Conservation (phyloP, 2,797 vertebrate genomes). For the Urosaurus nigricauda region DNA sequence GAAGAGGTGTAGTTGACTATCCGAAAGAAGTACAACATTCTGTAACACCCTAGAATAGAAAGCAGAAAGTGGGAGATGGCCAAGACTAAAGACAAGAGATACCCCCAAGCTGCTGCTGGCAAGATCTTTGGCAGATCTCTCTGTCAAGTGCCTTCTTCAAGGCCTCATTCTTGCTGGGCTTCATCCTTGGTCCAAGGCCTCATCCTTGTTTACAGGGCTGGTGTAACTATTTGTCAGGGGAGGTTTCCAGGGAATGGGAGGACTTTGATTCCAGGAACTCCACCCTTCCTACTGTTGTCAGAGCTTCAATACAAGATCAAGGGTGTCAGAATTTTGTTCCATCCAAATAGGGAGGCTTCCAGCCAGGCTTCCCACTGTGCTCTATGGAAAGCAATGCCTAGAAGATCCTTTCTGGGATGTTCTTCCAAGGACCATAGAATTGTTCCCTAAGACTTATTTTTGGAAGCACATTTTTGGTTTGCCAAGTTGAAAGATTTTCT, state of each 20-base stretch:
- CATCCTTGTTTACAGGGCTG: neutral
- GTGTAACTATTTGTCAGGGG: neutral
- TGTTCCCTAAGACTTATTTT: neutral
- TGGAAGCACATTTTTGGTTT: neutral
- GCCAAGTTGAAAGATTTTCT: neutral
- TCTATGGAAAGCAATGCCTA: neutral
- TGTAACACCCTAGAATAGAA: constrained; percentile 85
- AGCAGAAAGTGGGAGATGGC: neutral
- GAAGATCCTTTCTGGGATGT: neutral
- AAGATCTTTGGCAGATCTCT: neutral
- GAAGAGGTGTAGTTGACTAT: constrained; percentile 97
- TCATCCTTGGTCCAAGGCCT: neutral
- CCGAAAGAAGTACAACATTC: constrained; percentile 95
- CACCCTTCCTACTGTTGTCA: neutral
- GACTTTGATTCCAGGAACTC: neutral
- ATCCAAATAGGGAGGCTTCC: no score
- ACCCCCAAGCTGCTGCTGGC: neutral
- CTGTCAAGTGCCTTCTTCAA: no score
- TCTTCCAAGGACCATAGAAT: neutral
- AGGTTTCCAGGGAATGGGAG: neutral
- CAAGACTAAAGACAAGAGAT: neutral
- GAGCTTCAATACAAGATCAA: neutral
- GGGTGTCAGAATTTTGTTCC: neutral
- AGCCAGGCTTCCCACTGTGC: neutral
- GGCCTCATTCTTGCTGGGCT: no score